Evolutionary conservation across 2,888 invertebrate species (phyloP).

Genomic region (Smittia sp.): DNA sequence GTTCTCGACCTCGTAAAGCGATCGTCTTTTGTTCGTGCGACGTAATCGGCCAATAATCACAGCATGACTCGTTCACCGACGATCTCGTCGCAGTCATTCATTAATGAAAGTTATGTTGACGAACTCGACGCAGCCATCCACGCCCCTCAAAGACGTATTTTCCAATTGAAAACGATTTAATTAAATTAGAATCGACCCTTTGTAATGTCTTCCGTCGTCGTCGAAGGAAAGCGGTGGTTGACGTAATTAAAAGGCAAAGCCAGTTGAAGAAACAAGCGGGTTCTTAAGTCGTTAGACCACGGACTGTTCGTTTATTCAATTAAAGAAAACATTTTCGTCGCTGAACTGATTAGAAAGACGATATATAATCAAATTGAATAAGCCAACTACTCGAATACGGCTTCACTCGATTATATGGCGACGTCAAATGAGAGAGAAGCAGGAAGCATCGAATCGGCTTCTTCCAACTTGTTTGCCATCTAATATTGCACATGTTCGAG

Average conservation of each 20-base stretch:
- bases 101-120: not conserved
- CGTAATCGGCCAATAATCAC: not conserved
- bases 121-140: not conserved
- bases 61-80: not conserved
- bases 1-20: not conserved
- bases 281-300: slow-evolving; percentile 12
- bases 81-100: not conserved
- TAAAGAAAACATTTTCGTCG: slow-evolving; percentile 8
- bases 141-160: not conserved
- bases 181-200: slow-evolving; percentile 12
- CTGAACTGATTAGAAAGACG: slow-evolving; percentile 5
- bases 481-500: slow-evolving; percentile 4
- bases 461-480: not conserved
- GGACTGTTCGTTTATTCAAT: not conserved
- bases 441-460: not conserved
- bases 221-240: not conserved
- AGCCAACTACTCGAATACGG: not conserved
- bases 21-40: not conserved
- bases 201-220: too few relatives aligned
- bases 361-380: slow-evolving; percentile 4
- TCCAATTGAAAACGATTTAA: slow-evolving; percentile 8
- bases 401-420: not conserved
- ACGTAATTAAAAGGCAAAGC: slow-evolving; percentile 9
- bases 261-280: not conserved
- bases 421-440: not conserved